Percentiles rank a stretch among this genome's conserved stretches.
Conservation (phyloP, 2,113 vertebrate species). For the Silurus asotus region DNA sequence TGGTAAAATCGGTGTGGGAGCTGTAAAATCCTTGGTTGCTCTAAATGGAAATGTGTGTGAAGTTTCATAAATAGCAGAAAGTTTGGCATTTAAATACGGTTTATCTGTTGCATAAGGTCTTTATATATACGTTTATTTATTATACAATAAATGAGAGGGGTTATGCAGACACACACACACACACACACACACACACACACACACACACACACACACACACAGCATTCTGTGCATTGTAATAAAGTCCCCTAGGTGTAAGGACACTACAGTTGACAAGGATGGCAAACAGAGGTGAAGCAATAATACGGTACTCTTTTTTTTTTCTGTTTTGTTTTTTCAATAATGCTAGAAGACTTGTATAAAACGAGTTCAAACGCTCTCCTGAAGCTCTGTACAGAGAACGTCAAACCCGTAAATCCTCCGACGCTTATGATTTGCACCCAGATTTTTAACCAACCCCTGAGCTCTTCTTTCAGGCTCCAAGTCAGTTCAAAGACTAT, state of each 20-base stretch:
- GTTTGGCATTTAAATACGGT: constrained; percentile 24
- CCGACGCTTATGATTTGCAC: background rate
- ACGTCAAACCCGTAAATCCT: background rate
- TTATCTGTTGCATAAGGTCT: background rate
- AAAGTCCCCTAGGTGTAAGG: background rate
- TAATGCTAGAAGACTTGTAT: background rate
- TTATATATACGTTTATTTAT: background rate
- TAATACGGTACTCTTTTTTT: background rate
- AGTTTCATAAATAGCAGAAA: constrained; percentile 23
- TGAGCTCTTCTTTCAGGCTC: background rate
- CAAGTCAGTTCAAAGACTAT: background rate
- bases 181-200: background rate
- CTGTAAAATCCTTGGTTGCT: constrained; percentile 24
- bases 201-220: background rate
- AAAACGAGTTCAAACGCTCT: background rate
- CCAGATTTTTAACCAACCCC: background rate
- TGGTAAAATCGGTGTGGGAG: constrained; percentile 28
- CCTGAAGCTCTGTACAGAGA: background rate
- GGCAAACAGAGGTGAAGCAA: background rate
- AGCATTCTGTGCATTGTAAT: background rate
- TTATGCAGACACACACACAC: background rate
- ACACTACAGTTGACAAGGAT: background rate
- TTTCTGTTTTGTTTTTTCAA: background rate
- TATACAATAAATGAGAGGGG: constrained; percentile 2
- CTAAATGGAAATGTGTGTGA: constrained; percentile 21